Evolutionary conservation across 37 sponge, comb jelly and placozoan genomes (phyloP).

Genomic region (Bolinopsis microptera): DNA sequence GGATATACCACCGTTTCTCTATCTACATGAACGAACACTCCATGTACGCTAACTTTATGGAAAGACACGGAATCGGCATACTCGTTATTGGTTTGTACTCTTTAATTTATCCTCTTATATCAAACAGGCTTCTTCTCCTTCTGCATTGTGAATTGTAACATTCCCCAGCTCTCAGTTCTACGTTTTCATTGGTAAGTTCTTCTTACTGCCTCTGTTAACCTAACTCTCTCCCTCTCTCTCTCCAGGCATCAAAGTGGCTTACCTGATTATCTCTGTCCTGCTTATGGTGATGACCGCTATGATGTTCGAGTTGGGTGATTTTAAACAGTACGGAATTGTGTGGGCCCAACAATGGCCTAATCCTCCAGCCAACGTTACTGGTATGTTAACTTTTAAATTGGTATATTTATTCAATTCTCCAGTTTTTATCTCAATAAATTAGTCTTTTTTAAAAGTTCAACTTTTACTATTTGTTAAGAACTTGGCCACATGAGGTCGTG

Average conservation of each 20-base stretch:
- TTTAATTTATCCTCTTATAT: too few relatives aligned
- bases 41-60: slow-evolving; percentile 64
- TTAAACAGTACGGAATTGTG: slow-evolving; percentile 53
- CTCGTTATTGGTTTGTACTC: slow-evolving; percentile 46
- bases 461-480: too few relatives aligned
- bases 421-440: too few relatives aligned
- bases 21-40: slow-evolving; percentile 66
- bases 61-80: slow-evolving; percentile 56
- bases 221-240: background rate
- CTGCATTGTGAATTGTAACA: too few relatives aligned
- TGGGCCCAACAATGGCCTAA: slow-evolving; percentile 66
- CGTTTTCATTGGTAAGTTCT: background rate
- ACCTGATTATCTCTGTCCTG: slow-evolving; percentile 45
- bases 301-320: slow-evolving; percentile 63
- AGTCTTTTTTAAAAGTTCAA: too few relatives aligned
- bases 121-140: too few relatives aligned
- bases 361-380: slow-evolving; percentile 57
- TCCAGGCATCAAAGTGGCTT: slow-evolving; percentile 11
- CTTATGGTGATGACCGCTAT: slow-evolving; percentile 38
- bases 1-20: slow-evolving; percentile 57
- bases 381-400: too few relatives aligned
- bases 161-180: too few relatives aligned
- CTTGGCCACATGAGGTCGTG: too few relatives aligned
- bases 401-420: too few relatives aligned
- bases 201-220: background rate